These are phyloP conservation scores for Perca schrenkii DNA, from an alignment of 2,113 vertebrate genomes.

Conservation along the genomic window DNA sequence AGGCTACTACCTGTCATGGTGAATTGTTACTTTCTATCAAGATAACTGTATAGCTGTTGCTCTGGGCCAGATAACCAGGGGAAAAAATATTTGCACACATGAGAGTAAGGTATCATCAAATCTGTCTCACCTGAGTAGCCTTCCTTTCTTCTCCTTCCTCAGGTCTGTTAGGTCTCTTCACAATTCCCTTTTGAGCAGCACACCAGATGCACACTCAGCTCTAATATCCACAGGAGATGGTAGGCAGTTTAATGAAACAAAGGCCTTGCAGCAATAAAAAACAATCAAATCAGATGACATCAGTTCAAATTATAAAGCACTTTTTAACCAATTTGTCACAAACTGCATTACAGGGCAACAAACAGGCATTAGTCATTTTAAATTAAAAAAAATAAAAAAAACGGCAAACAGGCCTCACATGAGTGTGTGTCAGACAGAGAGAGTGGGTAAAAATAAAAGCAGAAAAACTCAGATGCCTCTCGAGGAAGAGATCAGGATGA, in stretches of 20 bases:
- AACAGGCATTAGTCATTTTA: constrained; percentile 15
- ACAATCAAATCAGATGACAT: constrained; percentile 47
- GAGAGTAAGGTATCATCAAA: constrained; percentile 27
- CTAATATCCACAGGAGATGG: constrained; percentile 21
- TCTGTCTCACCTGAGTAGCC: constrained; percentile 26
- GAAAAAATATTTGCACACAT: constrained; percentile 10
- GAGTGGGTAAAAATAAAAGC: constrained; percentile 11
- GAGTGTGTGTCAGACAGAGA: background rate
- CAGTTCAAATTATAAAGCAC: constrained; percentile 11
- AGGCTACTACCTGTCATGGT: background rate
- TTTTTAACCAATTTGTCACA: constrained; percentile 35
- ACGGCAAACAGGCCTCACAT: background rate
- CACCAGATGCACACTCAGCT: constrained; percentile 36
- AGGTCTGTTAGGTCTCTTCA: constrained; percentile 12
- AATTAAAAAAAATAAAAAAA: background rate
- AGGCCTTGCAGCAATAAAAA: constrained; percentile 26
- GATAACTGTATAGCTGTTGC: background rate
- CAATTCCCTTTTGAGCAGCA: constrained; percentile 20
- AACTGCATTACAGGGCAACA: background rate
- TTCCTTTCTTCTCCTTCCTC: constrained; percentile 45
- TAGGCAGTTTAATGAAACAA: constrained; percentile 22
- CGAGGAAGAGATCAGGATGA: background rate
- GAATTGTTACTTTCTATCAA: background rate
- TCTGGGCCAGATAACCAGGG: constrained; percentile 24
- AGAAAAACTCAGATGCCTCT: background rate